Conservation (phyloP, 2,797 vertebrate species). For the Nasua narica region DNA sequence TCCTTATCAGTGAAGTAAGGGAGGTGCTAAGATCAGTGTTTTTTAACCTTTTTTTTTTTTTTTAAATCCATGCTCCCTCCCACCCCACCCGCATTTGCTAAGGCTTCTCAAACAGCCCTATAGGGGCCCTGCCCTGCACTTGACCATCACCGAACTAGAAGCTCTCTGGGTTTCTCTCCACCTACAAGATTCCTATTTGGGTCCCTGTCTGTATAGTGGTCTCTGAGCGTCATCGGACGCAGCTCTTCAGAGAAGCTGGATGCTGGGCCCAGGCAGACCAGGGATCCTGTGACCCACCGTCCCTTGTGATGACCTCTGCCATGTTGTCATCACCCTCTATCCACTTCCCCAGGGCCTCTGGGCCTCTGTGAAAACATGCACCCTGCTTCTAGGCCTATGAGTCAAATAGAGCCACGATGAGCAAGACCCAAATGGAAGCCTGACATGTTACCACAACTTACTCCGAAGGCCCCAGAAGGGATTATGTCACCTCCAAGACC, state of each 20-base stretch:
- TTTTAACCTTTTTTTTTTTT: neutral
- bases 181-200: neutral
- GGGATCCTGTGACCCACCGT: neutral
- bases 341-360: neutral
- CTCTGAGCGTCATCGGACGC: neutral
- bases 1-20: neutral
- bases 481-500: neutral
- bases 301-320: neutral
- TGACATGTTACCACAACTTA: neutral
- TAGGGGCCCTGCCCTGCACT: neutral
- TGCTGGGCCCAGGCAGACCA: fast-evolving
- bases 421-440: neutral
- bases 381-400: neutral
- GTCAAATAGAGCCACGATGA: neutral
- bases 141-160: neutral
- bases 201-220: neutral
- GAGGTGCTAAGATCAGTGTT: neutral
- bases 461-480: neutral
- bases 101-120: neutral
- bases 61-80: no score
- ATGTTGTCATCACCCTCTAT: neutral
- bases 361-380: neutral
- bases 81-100: neutral
- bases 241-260: neutral
- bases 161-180: neutral